phyloP scores from a whole-genome alignment of 2,888 invertebrate species.

The Nasonovia ribisnigri region DNA sequence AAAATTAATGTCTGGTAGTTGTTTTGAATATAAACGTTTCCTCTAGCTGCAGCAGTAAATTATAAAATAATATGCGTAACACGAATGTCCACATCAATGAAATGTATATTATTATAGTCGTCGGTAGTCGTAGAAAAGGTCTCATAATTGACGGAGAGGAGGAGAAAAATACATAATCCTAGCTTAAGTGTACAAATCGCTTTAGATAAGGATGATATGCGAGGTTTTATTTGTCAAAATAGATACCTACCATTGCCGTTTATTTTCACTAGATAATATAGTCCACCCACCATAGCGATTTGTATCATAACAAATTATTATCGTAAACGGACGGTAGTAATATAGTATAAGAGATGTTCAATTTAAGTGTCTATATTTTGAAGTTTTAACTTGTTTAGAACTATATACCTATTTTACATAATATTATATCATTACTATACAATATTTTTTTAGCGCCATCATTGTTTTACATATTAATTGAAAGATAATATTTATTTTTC shows the following conservation, averaged over 20 bases:
- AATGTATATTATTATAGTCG: background rate
- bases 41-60: background rate
- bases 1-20: slow-evolving; percentile 53
- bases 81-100: background rate
- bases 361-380: background rate
- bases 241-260: background rate
- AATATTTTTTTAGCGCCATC: background rate
- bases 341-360: background rate
- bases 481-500: background rate
- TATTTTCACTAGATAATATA: background rate
- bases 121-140: background rate
- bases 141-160: background rate
- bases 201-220: background rate
- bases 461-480: background rate
- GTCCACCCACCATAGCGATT: background rate
- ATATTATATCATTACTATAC: background rate
- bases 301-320: background rate
- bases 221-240: background rate
- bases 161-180: background rate
- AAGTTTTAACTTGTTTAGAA: background rate
- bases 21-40: slow-evolving; percentile 20
- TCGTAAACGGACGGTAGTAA: background rate
- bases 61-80: background rate
- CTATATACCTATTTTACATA: background rate
- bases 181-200: background rate